Conservation (phyloP, 2,888 invertebrate species). For the Bhutanitis thaidina region DNA sequence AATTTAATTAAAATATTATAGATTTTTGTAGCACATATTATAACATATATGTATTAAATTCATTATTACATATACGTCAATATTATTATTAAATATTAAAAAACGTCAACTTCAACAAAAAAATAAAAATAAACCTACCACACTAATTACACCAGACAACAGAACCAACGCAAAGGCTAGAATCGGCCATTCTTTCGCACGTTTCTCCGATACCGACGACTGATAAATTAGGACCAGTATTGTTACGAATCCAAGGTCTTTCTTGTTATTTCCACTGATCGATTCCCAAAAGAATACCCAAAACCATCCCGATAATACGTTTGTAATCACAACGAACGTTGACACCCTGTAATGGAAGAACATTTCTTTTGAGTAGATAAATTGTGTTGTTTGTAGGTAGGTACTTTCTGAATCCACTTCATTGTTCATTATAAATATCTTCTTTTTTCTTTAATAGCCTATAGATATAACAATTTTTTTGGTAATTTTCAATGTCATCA, state of each 20-base stretch:
- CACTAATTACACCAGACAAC: slow-evolving; percentile 80
- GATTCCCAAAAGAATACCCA: slow-evolving; percentile 80
- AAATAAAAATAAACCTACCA: slow-evolving; percentile 66
- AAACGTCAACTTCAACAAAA: too few species aligned
- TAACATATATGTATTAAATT: too few species aligned
- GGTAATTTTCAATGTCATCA: too few species aligned
- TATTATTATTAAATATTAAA: too few species aligned
- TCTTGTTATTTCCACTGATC: slow-evolving; percentile 54
- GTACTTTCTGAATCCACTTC: too few species aligned
- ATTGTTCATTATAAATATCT: too few species aligned
- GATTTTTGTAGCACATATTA: too few species aligned
- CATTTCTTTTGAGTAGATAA: neutral
- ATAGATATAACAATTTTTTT: too few species aligned
- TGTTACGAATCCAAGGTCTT: slow-evolving; percentile 78
- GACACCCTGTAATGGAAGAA: slow-evolving; percentile 81
- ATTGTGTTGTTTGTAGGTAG: too few species aligned
- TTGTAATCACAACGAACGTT: slow-evolving; percentile 75
- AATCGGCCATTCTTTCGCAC: slow-evolving; percentile 78
- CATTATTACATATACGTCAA: too few species aligned
- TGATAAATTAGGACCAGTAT: slow-evolving; percentile 82
- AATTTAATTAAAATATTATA: too few species aligned
- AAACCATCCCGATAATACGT: slow-evolving; percentile 78
- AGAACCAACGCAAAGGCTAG: slow-evolving; percentile 77
- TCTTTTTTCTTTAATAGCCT: too few species aligned
- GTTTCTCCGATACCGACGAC: slow-evolving; percentile 63